phyloP scores from a whole-genome alignment of 1,140 invertebrate species.

The Drosophila sechellia region DNA sequence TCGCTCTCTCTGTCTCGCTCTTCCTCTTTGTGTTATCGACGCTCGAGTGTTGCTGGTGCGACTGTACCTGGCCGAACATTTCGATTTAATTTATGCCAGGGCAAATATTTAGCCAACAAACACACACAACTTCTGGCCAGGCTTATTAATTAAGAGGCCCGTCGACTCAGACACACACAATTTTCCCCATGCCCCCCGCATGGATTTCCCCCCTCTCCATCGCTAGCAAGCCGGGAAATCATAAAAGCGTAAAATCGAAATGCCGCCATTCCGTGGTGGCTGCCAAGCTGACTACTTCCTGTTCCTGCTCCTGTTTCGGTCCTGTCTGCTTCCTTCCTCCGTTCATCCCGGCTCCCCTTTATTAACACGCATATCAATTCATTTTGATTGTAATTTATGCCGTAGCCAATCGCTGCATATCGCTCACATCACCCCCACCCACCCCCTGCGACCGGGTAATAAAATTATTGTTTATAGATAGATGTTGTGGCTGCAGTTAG shows the following conservation, averaged over 20 bases:
- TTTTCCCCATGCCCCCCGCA: conserved; percentile 3
- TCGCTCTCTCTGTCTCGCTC: background rate
- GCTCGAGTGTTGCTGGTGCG: conserved; percentile 20
- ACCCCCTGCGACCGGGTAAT: conserved; percentile 36
- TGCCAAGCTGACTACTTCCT: conserved; percentile 68
- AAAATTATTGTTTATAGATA: conserved; percentile 81
- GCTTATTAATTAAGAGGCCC: conserved; percentile 77
- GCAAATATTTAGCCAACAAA: conserved; percentile 78
- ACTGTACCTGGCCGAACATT: conserved; percentile 61
- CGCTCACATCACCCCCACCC: conserved; percentile 66
- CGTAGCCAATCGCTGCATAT: conserved; percentile 80
- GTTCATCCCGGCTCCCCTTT: conserved; percentile 37
- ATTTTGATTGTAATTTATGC: conserved; percentile 83
- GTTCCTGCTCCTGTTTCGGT: conserved; percentile 46
- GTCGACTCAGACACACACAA: conserved; percentile 19
- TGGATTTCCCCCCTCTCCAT: background rate
- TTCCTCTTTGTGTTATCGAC: conserved; percentile 35
- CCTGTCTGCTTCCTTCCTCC: conserved; percentile 6
- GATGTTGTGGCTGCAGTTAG: conserved; percentile 75
- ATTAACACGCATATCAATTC: conserved; percentile 83
- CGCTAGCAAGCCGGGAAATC: conserved; percentile 70
- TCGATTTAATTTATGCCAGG: conserved; percentile 67
- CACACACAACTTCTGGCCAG: conserved; percentile 42
- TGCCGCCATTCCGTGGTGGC: conserved; percentile 74
- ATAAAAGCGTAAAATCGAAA: conserved; percentile 83